Conservation (phyloP, 2,113 vertebrate species). For the Boleophthalmus pectinirostris region DNA sequence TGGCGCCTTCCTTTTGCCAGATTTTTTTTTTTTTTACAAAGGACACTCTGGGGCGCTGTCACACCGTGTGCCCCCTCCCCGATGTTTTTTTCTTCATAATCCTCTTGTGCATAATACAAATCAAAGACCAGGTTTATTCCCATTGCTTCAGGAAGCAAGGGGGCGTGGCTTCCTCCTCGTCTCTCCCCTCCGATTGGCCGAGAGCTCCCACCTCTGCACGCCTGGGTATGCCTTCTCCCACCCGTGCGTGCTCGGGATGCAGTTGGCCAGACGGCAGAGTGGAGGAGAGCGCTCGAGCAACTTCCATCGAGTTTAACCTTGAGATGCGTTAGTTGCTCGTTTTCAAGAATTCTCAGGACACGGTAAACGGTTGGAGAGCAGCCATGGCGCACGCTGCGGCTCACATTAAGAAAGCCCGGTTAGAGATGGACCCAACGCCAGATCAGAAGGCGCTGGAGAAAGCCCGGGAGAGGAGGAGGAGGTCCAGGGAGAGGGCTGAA, state of each 20-base stretch:
- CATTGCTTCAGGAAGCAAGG: slow-evolving; percentile 39
- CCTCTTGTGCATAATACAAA: slow-evolving; percentile 22
- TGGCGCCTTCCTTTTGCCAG: slow-evolving; percentile 48
- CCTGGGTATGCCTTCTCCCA: slow-evolving; percentile 37
- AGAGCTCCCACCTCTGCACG: slow-evolving; percentile 53
- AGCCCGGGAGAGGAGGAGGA: slow-evolving; percentile 88
- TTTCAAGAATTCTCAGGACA: not conserved
- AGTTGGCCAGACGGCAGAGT: slow-evolving; percentile 44
- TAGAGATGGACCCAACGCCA: slow-evolving; percentile 83
- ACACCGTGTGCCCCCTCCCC: slow-evolving; percentile 32
- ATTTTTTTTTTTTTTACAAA: slow-evolving; percentile 19
- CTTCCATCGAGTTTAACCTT: slow-evolving; percentile 41
- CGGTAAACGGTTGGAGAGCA: slow-evolving; percentile 3
- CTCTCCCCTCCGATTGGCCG: slow-evolving; percentile 42
- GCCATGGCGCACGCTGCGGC: slow-evolving; percentile 96
- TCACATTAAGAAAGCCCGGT: slow-evolving; percentile 96
- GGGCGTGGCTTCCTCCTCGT: slow-evolving; percentile 31
- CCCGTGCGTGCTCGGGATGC: slow-evolving; percentile 54
- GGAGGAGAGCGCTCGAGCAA: slow-evolving; percentile 37
- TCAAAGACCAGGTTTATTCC: slow-evolving; percentile 39
- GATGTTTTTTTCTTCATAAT: slow-evolving; percentile 23
- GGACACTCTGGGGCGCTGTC: slow-evolving; percentile 33
- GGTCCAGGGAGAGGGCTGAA: slow-evolving; percentile 89
- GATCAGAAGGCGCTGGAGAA: slow-evolving; percentile 86
- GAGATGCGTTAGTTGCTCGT: not conserved